Base-by-base conservation (phyloP, 2,113 vertebrate genomes). In the Varanus salvator region DNA sequence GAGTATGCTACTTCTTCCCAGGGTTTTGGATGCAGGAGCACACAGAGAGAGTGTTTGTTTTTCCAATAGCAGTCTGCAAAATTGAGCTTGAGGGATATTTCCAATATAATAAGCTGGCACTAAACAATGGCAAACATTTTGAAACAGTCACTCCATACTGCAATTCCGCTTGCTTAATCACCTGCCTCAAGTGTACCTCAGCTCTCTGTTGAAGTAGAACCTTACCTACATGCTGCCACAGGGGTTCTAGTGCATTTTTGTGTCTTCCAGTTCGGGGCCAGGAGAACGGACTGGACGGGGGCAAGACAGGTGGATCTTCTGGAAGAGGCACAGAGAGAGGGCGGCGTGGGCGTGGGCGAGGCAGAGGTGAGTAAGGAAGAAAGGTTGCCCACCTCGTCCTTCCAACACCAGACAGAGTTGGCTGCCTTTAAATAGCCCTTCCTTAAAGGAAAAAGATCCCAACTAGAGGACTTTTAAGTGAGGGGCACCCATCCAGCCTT, bases 251-350 rank as follows among this genome's bases (percentile, higher is more conserved):
- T 1, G 0, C 82, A 0, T 0, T 81, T 85, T 14, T 85, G 38
- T 95, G 3, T 95, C 68, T 96, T 95, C 23, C 90, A 99, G 99
- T 99, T 95, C 98, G 98, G 68, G 98, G 98, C 88, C 99, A 99
- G 96, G 99, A 99, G 95, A 99, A 99, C 11, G 99, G 99, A 54
- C 91, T 99, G 80, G 99, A 99, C 38, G 98, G 98, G 48, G 95
- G 96, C 25, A 99, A 99, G 95, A 97, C 96, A 2, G 97, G 97
- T 86, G 98, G 98, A 34, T 92, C 98, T 44, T 97, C 97, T 74
- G 98, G 98, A 92, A 97, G 98, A 97, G 98, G 98, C 89, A 97
- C 97, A 0, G 99, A 99, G 94, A 97, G 98, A 95, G 99, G 98
- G 77, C 97, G 99, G 87, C 96, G 99, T 90, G 98, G 98, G 80